Conservation (phyloP, 2,888 invertebrate species). For the Euspilapteryx auroguttella region DNA sequence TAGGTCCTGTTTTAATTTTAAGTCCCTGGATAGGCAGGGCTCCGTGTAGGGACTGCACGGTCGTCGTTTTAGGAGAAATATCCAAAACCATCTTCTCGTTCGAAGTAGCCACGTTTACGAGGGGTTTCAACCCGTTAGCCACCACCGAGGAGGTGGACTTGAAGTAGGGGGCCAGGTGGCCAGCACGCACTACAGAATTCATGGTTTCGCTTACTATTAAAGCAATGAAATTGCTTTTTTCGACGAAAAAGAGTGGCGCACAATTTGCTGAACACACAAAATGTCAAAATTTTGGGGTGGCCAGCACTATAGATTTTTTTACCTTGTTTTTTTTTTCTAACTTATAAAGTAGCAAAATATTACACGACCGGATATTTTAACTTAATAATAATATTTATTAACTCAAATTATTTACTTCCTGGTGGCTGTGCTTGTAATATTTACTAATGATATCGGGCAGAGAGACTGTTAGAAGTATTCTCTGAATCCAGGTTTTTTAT, state of each 20-base stretch:
- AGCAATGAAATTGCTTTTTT: slow-evolving; percentile 30
- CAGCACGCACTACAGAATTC: slow-evolving; percentile 72
- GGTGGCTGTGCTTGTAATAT: too few relatives aligned
- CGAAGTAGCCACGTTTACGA: slow-evolving; percentile 48
- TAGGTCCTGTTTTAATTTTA: slow-evolving; percentile 59
- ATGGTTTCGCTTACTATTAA: too few relatives aligned
- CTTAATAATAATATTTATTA: too few relatives aligned
- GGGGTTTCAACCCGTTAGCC: slow-evolving; percentile 66
- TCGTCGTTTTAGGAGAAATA: slow-evolving; percentile 45
- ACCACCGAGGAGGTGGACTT: slow-evolving; percentile 70
- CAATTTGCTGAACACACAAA: slow-evolving; percentile 14
- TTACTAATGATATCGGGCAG: too few relatives aligned
- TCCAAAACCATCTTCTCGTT: slow-evolving; percentile 46
- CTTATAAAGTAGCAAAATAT: too few relatives aligned
- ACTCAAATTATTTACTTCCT: too few relatives aligned
- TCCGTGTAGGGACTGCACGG: slow-evolving; percentile 59
- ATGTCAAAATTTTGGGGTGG: slow-evolving; percentile 15
- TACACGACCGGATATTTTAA: too few relatives aligned
- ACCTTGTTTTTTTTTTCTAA: too few relatives aligned
- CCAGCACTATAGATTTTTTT: not conserved
- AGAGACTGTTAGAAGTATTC: too few relatives aligned
- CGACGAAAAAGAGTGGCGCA: slow-evolving; percentile 13
- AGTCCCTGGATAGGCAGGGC: slow-evolving; percentile 64
- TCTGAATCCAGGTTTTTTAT: too few relatives aligned
- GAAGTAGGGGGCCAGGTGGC: slow-evolving; percentile 67